phyloP scores from a whole-genome alignment of 2,113 vertebrate species.

The Gracilinanus agilis region DNA sequence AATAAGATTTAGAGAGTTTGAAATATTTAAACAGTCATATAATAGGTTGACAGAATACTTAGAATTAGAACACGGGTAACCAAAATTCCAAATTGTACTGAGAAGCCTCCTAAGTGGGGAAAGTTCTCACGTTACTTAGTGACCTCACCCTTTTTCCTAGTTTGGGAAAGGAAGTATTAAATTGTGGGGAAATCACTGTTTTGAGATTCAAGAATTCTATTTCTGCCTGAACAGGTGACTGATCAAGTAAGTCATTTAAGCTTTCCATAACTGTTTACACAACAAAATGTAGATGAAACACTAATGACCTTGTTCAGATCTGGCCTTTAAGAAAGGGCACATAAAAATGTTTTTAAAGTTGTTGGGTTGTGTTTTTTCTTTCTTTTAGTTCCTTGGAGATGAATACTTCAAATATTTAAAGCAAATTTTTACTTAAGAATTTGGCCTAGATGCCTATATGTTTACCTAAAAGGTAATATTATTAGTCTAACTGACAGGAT shows the following conservation, averaged over 20 bases:
- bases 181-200: background rate
- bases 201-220: constrained; percentile 1
- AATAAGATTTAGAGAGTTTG: background rate
- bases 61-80: background rate
- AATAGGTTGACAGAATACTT: background rate
- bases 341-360: background rate
- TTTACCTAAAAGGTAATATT: background rate
- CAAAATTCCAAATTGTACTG: background rate
- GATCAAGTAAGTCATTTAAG: background rate
- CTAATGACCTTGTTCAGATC: background rate
- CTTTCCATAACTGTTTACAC: background rate
- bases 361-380: background rate
- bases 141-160: background rate
- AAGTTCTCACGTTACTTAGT: background rate
- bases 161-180: background rate
- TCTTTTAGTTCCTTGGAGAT: background rate
- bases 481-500: background rate
- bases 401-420: background rate
- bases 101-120: background rate
- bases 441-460: background rate
- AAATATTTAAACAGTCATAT: background rate
- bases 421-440: background rate
- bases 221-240: background rate
- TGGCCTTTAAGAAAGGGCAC: background rate
- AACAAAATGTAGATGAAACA: background rate